Evolutionary conservation across 2,888 invertebrate genomes (phyloP).

Genomic region (Trichopoda pennipes): DNA sequence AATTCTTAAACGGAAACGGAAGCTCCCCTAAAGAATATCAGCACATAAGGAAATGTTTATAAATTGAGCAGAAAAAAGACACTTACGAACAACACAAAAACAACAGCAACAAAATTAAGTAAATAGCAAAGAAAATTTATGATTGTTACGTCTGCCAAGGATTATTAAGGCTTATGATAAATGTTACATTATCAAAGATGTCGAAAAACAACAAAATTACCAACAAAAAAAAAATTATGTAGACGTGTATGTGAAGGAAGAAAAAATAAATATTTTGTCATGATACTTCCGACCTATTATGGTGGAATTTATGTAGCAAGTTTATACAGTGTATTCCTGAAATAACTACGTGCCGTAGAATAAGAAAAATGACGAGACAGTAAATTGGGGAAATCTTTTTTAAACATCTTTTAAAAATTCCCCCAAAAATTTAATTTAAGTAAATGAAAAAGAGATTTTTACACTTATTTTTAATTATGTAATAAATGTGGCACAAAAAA

Average conservation of each 20-base stretch:
- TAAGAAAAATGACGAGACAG: conserved; percentile 19
- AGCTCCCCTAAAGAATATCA: conserved; percentile 48
- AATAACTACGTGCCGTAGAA: not conserved
- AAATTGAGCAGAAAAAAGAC: conserved; percentile 63
- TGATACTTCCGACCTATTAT: conserved; percentile 61
- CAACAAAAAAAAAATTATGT: not conserved
- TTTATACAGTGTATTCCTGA: conserved; percentile 11
- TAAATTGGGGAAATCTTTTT: conserved; percentile 6
- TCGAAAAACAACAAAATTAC: conserved; percentile 37
- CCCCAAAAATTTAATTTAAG: not conserved
- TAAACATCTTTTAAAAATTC: conserved; percentile 9
- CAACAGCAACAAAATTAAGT: conserved; percentile 23
- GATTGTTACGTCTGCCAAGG: conserved; percentile 67
- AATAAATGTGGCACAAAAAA: not conserved
- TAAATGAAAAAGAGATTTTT: conserved; percentile 9
- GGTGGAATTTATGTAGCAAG: conserved; percentile 31
- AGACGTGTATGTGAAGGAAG: conserved; percentile 40
- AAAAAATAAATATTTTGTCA: conserved; percentile 67
- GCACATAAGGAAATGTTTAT: conserved; percentile 57
- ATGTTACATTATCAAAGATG: conserved; percentile 65
- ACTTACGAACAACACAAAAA: not conserved
- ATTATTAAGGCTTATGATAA: conserved; percentile 68
- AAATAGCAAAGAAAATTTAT: conserved; percentile 63
- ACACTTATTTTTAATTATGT: not conserved
- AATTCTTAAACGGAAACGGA: conserved; percentile 67